These are phyloP conservation scores for Mastomys coucha DNA, from an alignment of 2,113 vertebrate genomes.

Conservation along the genomic window DNA sequence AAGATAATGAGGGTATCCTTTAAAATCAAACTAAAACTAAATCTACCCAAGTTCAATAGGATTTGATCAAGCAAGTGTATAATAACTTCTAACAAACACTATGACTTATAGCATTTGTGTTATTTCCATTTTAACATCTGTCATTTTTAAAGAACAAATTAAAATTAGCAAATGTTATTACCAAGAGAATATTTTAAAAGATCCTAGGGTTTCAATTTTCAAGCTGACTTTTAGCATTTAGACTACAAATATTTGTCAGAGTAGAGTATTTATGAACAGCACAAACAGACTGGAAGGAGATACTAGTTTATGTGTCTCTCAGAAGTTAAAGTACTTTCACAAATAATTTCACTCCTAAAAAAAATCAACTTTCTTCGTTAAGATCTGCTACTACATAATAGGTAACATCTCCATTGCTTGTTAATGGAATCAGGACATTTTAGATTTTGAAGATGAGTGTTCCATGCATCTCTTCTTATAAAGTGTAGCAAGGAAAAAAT, in stretches of 20 bases:
- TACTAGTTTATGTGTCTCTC: too few relatives aligned
- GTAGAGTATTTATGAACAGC: background rate
- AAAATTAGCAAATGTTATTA: background rate
- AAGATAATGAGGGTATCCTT: background rate
- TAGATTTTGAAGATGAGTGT: background rate
- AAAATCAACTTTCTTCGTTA: background rate
- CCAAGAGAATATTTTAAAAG: background rate
- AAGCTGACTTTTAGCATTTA: background rate
- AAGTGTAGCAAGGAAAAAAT: too few relatives aligned
- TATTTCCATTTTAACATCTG: background rate
- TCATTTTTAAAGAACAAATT: background rate
- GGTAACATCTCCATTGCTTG: background rate
- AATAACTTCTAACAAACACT: background rate
- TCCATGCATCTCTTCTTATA: background rate
- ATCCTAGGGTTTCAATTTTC: background rate
- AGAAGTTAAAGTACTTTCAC: background rate
- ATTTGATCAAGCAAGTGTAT: background rate
- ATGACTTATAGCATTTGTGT: background rate
- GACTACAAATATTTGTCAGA: background rate
- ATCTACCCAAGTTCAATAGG: background rate
- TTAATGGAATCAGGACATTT: background rate
- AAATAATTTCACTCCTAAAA: background rate
- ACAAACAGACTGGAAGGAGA: background rate
- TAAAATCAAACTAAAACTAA: background rate
- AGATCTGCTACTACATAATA: background rate